phyloP scores from a whole-genome alignment of 1,140 invertebrate genomes.

The Cydia splendana region DNA sequence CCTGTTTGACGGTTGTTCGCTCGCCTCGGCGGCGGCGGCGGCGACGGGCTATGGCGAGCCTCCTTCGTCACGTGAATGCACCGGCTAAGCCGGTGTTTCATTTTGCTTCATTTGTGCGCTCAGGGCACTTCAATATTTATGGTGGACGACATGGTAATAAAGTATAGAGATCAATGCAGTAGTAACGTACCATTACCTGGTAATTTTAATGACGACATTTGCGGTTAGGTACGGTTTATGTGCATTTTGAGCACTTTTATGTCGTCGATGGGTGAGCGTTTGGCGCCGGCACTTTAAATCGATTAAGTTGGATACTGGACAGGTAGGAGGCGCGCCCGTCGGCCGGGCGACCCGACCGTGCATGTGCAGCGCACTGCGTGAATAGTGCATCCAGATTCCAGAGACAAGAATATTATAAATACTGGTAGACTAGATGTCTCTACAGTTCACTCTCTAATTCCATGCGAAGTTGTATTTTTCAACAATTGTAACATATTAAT shows the following conservation, averaged over 20 bases:
- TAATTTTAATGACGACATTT: neutral
- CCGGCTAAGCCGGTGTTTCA: constrained; percentile 26
- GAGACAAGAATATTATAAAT: neutral
- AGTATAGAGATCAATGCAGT: neutral
- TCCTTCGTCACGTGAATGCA: constrained; percentile 44
- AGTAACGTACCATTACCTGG: neutral
- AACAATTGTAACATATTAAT: no score
- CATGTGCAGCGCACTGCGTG: constrained; percentile 18
- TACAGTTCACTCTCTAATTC: no score
- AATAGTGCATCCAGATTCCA: constrained; percentile 9
- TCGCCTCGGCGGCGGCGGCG: constrained; percentile 49
- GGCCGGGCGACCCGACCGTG: constrained; percentile 5
- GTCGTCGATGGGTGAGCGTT: neutral
- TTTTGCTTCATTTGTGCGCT: constrained; percentile 33
- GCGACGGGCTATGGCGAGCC: constrained; percentile 44
- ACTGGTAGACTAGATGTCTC: neutral
- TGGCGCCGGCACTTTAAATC: neutral
- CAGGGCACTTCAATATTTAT: constrained; percentile 2
- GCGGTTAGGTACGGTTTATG: neutral
- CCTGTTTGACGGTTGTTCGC: constrained; percentile 39
- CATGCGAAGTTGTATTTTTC: no score
- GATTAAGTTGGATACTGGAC: constrained; percentile 9
- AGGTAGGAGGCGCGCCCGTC: constrained; percentile 12
- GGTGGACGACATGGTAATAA: neutral
- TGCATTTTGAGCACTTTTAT: neutral